These are phyloP conservation scores for Corythornis leucogaster DNA, from an alignment of 2,797 vertebrate species.

Conservation along the genomic window DNA sequence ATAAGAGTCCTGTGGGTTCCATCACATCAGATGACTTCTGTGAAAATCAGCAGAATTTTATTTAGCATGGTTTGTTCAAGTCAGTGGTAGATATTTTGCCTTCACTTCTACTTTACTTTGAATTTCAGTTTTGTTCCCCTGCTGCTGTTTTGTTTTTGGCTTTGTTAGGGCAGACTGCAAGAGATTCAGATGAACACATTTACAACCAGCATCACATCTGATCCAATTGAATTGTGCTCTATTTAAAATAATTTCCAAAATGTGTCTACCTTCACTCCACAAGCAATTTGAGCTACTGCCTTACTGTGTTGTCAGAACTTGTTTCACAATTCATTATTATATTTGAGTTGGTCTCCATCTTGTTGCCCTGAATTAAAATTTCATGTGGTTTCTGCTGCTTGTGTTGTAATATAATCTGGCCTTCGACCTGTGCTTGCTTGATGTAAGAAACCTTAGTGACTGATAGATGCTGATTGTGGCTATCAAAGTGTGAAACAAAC, in stretches of 20 bases:
- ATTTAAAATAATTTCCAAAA: conserved; percentile 63
- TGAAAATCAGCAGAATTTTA: conserved; percentile 53
- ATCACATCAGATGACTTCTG: not conserved
- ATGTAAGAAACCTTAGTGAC: not conserved
- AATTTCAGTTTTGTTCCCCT: conserved; percentile 24
- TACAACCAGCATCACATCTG: conserved; percentile 51
- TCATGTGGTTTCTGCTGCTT: not conserved
- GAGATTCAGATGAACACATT: conserved; percentile 54
- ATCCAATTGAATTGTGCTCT: conserved; percentile 54
- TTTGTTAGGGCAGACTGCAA: conserved; percentile 6
- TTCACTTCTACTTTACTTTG: conserved; percentile 21
- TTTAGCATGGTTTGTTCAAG: not conserved
- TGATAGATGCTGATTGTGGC: not conserved
- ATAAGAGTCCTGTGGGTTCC: not conserved
- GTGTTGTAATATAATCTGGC: not conserved
- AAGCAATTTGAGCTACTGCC: conserved; percentile 45
- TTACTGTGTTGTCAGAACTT: conserved; percentile 53
- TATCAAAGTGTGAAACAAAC: not conserved
- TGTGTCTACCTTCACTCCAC: conserved; percentile 39
- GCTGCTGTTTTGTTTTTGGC: not conserved
- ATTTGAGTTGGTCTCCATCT: conserved; percentile 30
- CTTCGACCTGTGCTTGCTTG: not conserved
- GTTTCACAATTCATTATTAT: conserved; percentile 18
- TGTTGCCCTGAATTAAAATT: conserved; percentile 14
- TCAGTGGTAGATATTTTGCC: not conserved